Conservation (phyloP, 2,113 vertebrate species). For the Scophthalmus maximus region DNA sequence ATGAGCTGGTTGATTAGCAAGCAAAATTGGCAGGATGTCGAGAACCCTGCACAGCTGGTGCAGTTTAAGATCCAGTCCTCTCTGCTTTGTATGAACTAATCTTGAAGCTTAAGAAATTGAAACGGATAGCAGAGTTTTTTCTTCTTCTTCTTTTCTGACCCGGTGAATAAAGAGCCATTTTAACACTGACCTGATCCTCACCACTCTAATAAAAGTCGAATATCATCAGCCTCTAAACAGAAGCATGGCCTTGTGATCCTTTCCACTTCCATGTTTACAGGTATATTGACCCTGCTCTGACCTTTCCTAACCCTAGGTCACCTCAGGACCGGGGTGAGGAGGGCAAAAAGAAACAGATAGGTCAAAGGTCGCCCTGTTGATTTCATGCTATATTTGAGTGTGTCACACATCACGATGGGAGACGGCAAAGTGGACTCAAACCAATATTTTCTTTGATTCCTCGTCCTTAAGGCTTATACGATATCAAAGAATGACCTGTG, state of each 20-base stretch:
- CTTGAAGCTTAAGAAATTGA: slow-evolving; percentile 22
- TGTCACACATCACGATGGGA: slow-evolving; percentile 34
- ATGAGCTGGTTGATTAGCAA: slow-evolving; percentile 37
- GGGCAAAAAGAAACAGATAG: slow-evolving; percentile 39
- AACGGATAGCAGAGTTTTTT: slow-evolving; percentile 24
- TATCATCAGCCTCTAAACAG: slow-evolving; percentile 56
- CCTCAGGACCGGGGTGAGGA: slow-evolving; percentile 40
- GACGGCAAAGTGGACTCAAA: slow-evolving; percentile 12
- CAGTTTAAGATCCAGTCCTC: slow-evolving; percentile 35
- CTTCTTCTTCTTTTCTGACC: slow-evolving; percentile 17
- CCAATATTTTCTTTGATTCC: slow-evolving; percentile 5
- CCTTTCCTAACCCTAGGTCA: slow-evolving; percentile 53
- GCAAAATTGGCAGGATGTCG: slow-evolving; percentile 39
- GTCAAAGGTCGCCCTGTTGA: slow-evolving; percentile 65
- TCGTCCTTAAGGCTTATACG: slow-evolving; percentile 22
- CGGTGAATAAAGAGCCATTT: slow-evolving; percentile 36
- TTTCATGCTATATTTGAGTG: slow-evolving; percentile 64
- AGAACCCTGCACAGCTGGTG: slow-evolving; percentile 49
- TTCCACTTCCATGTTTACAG: slow-evolving; percentile 65
- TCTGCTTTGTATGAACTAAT: slow-evolving; percentile 20
- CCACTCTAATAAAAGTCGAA: slow-evolving; percentile 66
- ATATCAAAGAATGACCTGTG: slow-evolving; percentile 15
- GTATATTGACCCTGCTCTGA: slow-evolving; percentile 64
- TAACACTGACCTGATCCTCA: slow-evolving; percentile 63
- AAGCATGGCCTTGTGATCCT: slow-evolving; percentile 41